Conservation (phyloP, 64 coral and sea anemone genomes). For the Pocillopora verrucosa region DNA sequence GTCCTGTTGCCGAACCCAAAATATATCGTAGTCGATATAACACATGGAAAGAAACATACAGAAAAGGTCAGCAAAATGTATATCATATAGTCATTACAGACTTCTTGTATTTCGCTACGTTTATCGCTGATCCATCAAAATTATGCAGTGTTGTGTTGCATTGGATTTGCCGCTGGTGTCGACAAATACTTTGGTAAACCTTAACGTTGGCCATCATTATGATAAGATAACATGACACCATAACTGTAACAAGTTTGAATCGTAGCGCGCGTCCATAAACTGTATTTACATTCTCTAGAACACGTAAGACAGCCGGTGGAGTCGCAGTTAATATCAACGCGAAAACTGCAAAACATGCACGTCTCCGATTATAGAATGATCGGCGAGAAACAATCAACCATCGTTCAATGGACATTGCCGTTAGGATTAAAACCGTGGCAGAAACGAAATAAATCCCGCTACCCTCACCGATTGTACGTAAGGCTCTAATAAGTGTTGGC, state of each 20-base stretch:
- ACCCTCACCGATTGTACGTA: no score
- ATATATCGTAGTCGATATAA: neutral
- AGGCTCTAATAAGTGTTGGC: no score
- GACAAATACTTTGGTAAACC: neutral
- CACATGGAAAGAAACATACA: neutral
- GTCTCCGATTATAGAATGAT: neutral
- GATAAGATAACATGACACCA: neutral
- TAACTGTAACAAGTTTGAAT: neutral
- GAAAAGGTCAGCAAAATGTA: neutral
- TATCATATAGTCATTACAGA: no score
- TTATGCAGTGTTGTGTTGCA: neutral
- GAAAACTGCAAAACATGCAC: neutral
- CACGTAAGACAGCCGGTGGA: neutral
- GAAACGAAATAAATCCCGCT: no score
- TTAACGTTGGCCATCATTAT: neutral
- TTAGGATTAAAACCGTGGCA: no score
- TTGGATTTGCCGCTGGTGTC: neutral
- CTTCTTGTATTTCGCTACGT: conserved; percentile 1
- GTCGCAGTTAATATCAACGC: neutral
- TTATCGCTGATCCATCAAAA: neutral
- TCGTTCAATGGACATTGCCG: neutral
- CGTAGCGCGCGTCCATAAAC: neutral
- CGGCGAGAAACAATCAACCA: neutral
- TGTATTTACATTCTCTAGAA: neutral
- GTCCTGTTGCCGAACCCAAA: neutral